Percentiles rank a stretch among this genome's conserved stretches.
phyloP scores from a whole-genome alignment of 2,797 vertebrate genomes.

The Molossus molossus region DNA sequence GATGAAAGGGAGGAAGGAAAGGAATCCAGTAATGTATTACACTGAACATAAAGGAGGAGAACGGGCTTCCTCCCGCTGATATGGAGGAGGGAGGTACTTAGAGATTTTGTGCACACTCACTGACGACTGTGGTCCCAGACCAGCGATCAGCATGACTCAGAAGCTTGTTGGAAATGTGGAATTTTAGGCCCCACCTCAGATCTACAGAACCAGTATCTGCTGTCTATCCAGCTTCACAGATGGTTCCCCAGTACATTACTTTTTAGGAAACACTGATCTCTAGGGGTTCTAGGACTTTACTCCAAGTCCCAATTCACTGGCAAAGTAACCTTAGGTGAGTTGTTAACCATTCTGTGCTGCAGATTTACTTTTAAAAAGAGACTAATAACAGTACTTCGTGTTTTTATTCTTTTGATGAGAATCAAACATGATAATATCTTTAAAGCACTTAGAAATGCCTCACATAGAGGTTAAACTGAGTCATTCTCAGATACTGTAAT shows the following conservation, averaged over 20 bases:
- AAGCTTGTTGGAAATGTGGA: constrained; percentile 43
- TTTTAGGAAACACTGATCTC: not conserved
- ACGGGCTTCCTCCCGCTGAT: not conserved
- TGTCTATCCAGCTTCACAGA: not conserved
- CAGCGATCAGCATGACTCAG: not conserved
- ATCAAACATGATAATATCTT: constrained; percentile 21
- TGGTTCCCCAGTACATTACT: not conserved
- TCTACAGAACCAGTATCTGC: not conserved
- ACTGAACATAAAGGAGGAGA: not conserved
- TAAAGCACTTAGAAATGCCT: constrained; percentile 3
- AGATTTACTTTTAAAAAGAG: constrained; percentile 54
- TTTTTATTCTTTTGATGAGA: constrained; percentile 13
- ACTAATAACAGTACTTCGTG: not conserved
- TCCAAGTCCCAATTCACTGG: not conserved
- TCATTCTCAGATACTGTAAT: not conserved
- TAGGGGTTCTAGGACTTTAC: not conserved
- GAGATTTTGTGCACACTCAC: not conserved
- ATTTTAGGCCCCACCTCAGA: not conserved
- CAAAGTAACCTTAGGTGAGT: not conserved
- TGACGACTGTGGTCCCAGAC: not conserved
- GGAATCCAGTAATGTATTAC: not conserved
- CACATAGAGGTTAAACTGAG: not conserved
- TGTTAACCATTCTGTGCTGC: constrained; percentile 17
- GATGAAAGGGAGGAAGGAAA: constrained; percentile 5
- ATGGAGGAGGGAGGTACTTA: not conserved